A percentile compares a stretch with the other conserved stretches of the same genome.
Evolutionary conservation across 1,140 invertebrate species (phyloP).

Genomic region (Rhagoletis zephyria): DNA sequence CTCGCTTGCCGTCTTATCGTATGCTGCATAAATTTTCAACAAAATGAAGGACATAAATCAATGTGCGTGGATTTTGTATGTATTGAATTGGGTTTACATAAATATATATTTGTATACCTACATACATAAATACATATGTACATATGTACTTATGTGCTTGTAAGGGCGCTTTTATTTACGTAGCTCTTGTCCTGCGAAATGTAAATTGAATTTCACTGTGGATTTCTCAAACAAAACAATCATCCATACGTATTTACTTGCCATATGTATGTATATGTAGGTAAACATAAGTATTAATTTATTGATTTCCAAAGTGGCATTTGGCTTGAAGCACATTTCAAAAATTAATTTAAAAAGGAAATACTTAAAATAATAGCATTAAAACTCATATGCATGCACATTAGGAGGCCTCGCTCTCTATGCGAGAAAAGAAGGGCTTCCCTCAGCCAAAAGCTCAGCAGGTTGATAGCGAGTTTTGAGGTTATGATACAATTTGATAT

Average conservation of each 20-base stretch:
- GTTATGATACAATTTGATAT: no score
- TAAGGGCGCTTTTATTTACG: background rate
- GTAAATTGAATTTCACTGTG: background rate
- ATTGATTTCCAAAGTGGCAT: conserved; percentile 45
- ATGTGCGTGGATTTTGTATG: background rate
- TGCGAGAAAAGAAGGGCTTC: no score
- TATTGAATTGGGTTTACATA: no score
- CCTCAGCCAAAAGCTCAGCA: no score
- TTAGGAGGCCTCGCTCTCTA: no score
- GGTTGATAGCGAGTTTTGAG: no score
- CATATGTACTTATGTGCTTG: conserved; percentile 23
- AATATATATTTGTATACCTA: background rate
- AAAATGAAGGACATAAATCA: conserved; percentile 48
- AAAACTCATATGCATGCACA: background rate
- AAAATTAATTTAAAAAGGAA: background rate
- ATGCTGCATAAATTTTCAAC: conserved; percentile 37
- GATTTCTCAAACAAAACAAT: background rate
- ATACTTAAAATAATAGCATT: background rate
- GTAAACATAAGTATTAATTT: conserved; percentile 12
- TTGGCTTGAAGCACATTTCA: conserved; percentile 3
- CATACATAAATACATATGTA: background rate
- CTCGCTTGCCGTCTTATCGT: conserved; percentile 39
- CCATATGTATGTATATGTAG: background rate
- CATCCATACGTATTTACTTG: background rate
- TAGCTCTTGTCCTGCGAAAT: background rate